Evolutionary conservation across 2,888 invertebrate species (phyloP).

Genomic region (Parthenolecanium corni): DNA sequence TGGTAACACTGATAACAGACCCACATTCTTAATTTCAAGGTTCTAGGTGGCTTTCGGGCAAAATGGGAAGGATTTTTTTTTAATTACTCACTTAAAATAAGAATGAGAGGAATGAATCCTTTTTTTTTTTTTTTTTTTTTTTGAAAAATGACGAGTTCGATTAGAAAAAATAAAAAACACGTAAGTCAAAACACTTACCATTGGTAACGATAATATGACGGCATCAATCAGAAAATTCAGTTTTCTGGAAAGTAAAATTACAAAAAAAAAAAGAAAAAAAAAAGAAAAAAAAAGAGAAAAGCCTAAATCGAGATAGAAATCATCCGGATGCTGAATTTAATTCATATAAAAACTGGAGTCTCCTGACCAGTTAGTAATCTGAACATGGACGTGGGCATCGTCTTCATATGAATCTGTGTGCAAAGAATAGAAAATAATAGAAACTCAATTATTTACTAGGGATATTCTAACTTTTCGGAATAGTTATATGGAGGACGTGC

Average conservation of each 20-base stretch:
- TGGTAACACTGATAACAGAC: too few relatives aligned
- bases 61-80: too few relatives aligned
- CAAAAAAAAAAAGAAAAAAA: constrained; percentile 7
- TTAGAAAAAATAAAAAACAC: not conserved
- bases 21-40: too few relatives aligned
- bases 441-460: too few relatives aligned
- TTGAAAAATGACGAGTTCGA: too few relatives aligned
- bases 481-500: too few relatives aligned
- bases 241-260: not conserved
- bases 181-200: constrained; percentile 1
- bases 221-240: constrained; percentile 5
- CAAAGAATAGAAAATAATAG: too few relatives aligned
- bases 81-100: too few relatives aligned
- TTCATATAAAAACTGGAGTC: constrained; percentile 94
- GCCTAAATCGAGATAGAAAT: not conserved
- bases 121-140: not conserved
- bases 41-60: too few relatives aligned
- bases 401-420: constrained; percentile 94
- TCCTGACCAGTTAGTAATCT: constrained; percentile 97
- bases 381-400: constrained; percentile 99
- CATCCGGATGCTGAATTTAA: constrained; percentile 2
- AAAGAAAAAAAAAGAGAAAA: constrained; percentile 2
- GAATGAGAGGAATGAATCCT: too few relatives aligned
- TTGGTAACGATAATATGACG: constrained; percentile 26
- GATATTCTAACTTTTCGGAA: too few relatives aligned